Conservation (phyloP, 2,888 invertebrate genomes). For the Ptychoptera albimana region DNA sequence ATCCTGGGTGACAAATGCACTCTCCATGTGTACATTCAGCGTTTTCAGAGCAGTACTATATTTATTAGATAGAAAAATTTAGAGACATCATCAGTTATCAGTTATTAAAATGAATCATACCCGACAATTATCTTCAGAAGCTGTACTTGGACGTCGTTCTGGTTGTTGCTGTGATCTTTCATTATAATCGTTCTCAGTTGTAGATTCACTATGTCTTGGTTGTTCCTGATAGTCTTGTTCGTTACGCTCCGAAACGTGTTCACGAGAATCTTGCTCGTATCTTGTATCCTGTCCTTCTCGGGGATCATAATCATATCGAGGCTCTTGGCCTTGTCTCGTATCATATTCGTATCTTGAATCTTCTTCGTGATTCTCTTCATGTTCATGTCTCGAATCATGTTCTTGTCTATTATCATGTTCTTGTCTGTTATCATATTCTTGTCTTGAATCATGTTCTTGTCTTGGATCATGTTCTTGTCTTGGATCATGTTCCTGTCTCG, state of each 20-base stretch:
- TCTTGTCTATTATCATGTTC: no score
- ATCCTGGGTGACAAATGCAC: slow-evolving; percentile 52
- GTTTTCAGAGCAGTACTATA: slow-evolving; percentile 31
- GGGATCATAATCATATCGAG: background rate
- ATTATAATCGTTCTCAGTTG: background rate
- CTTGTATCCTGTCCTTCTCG: background rate
- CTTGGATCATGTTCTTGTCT: no score
- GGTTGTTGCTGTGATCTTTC: background rate
- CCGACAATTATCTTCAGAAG: background rate
- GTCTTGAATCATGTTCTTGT: no score
- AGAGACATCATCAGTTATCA: background rate
- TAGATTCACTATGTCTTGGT: background rate
- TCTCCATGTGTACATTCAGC: slow-evolving; percentile 68
- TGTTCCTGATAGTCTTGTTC: background rate
- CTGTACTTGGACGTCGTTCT: background rate
- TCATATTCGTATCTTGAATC: background rate
- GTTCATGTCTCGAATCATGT: background rate
- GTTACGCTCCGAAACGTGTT: background rate
- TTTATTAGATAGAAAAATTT: background rate
- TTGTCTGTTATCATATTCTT: no score
- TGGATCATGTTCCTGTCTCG: no score
- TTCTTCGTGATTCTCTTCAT: background rate
- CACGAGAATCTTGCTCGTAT: background rate
- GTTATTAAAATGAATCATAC: background rate
- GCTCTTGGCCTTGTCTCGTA: slow-evolving; percentile 4